Evolutionary conservation across 2,888 invertebrate genomes (phyloP).

Genomic region (Scotopteryx bipunctaria): DNA sequence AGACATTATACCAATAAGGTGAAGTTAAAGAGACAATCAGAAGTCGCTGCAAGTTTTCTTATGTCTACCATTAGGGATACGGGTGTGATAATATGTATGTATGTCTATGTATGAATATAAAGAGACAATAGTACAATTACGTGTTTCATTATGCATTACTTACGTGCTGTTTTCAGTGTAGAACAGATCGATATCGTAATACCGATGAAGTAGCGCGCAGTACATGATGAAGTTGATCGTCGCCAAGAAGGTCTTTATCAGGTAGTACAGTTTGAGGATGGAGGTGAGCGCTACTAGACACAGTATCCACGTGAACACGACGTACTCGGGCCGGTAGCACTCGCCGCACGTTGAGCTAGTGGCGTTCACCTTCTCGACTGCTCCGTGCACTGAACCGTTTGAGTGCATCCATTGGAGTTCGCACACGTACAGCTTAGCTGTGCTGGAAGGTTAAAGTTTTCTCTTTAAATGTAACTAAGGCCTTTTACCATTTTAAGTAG

Average conservation of each 20-base stretch:
- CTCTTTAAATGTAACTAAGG: too few species aligned
- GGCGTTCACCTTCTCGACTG: too few species aligned
- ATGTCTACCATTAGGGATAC: too few species aligned
- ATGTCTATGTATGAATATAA: too few species aligned
- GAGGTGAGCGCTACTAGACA: slow-evolving; percentile 96
- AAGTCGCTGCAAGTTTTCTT: too few species aligned
- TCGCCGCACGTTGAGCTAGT: slow-evolving; percentile 42
- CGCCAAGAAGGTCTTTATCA: slow-evolving; percentile 92
- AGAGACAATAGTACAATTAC: too few species aligned
- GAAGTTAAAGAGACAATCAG: too few species aligned
- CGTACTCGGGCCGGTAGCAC: slow-evolving; percentile 91
- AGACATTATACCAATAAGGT: too few species aligned
- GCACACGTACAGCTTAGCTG: slow-evolving; percentile 68
- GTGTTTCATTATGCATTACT: slow-evolving; percentile 37
- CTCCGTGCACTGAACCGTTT: too few species aligned
- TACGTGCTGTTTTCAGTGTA: slow-evolving; percentile 52
- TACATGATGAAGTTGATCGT: slow-evolving; percentile 90
- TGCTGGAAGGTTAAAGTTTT: slow-evolving; percentile 51
- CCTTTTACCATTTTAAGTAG: too few species aligned
- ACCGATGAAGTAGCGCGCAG: slow-evolving; percentile 86
- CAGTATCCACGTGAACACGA: slow-evolving; percentile 96
- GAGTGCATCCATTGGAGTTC: slow-evolving; percentile 36
- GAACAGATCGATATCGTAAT: slow-evolving; percentile 81
- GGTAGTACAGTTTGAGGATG: slow-evolving; percentile 94
- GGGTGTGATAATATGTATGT: too few species aligned